Conservation (phyloP, 2,888 invertebrate genomes). For the Apodemia mormo region DNA sequence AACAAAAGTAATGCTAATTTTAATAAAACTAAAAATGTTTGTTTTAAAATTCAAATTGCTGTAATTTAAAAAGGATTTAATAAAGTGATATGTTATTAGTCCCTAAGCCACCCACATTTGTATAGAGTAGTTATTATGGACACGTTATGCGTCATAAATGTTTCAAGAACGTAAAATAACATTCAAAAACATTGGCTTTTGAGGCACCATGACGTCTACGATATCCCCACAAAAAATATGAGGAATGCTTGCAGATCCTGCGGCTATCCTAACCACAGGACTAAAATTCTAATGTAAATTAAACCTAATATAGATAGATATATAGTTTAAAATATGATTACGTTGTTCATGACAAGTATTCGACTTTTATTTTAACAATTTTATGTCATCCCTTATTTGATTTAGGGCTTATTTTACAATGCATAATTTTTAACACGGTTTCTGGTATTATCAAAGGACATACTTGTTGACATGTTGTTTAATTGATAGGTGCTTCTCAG, state of each 20-base stretch:
- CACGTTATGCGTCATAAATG: constrained; percentile 81
- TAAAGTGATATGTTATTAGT: constrained; percentile 74
- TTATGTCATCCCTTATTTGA: constrained; percentile 57
- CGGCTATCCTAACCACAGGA: constrained; percentile 53
- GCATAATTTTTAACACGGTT: constrained; percentile 49
- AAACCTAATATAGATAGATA: constrained; percentile 2
- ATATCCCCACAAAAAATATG: constrained; percentile 65
- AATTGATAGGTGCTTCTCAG: constrained; percentile 80
- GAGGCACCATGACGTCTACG: constrained; percentile 80
- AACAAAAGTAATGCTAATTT: too few species aligned
- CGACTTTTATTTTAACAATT: constrained; percentile 51
- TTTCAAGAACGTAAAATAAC: constrained; percentile 77
- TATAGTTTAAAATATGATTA: constrained; percentile 19
- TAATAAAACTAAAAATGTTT: background rate
- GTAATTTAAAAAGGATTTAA: constrained; percentile 45
- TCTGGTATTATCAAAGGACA: constrained; percentile 72
- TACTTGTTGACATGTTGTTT: constrained; percentile 82
- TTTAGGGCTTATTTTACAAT: constrained; percentile 65
- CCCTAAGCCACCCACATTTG: constrained; percentile 76
- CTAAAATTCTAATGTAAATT: constrained; percentile 27
- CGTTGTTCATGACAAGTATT: constrained; percentile 35
- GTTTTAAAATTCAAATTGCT: background rate
- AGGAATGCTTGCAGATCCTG: constrained; percentile 73
- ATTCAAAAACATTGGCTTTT: constrained; percentile 77
- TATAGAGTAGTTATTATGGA: constrained; percentile 74